Evolutionary conservation across 2,888 invertebrate genomes (phyloP).

Genomic region (Ischnura elegans): DNA sequence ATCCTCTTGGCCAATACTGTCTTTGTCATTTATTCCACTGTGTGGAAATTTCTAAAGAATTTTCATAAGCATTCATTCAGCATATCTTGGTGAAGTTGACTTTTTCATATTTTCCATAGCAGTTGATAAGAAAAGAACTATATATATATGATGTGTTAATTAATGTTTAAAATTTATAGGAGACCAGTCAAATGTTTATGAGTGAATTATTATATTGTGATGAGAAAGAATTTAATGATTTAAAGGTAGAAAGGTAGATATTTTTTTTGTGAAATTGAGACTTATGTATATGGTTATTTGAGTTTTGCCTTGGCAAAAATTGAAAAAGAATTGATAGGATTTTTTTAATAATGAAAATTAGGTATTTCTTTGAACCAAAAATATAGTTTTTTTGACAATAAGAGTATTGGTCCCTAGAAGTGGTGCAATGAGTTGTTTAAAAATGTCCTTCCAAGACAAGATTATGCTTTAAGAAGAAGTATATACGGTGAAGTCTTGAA

Average conservation of each 20-base stretch:
- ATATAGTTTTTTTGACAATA: conserved; percentile 39
- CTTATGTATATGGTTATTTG: background rate
- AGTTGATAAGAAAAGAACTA: background rate
- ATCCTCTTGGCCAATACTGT: conserved; percentile 46
- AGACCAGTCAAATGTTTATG: conserved; percentile 49
- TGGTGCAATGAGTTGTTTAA: conserved; percentile 21
- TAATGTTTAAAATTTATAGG: conserved; percentile 51
- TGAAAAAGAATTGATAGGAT: background rate
- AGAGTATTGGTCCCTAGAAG: conserved; percentile 10
- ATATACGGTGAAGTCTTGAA: background rate
- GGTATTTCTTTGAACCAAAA: conserved; percentile 11
- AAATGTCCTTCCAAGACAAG: conserved; percentile 7
- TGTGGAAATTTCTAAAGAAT: conserved; percentile 53
- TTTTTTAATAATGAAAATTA: background rate
- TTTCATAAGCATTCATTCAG: conserved; percentile 46
- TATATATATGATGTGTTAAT: conserved; percentile 41
- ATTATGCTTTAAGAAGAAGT: background rate
- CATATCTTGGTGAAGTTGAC: conserved; percentile 63
- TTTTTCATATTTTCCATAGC: conserved; percentile 50
- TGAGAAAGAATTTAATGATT: conserved; percentile 32
- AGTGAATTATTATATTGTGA: conserved; percentile 54
- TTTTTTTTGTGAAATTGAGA: conserved; percentile 41
- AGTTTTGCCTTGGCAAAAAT: conserved; percentile 48
- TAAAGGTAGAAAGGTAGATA: background rate
- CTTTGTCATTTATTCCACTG: conserved; percentile 54